These are phyloP conservation scores for Nudaria mundana DNA, from an alignment of 2,888 invertebrate species.

Conservation along the genomic window DNA sequence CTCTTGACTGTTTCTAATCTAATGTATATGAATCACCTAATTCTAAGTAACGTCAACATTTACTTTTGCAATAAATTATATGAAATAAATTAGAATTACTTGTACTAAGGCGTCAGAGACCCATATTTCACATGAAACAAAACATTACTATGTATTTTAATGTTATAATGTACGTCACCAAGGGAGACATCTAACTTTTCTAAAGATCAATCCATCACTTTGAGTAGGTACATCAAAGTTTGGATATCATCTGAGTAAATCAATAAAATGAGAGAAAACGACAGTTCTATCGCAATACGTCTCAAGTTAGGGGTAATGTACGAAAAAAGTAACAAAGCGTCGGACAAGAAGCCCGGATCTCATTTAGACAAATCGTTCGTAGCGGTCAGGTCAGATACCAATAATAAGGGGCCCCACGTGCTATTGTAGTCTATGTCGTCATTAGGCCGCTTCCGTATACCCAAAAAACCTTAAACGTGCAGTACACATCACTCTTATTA, in stretches of 20 bases:
- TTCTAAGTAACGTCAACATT: conserved; percentile 25
- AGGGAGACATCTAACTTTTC: too few relatives aligned
- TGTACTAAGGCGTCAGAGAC: conserved; percentile 9
- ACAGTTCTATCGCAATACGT: conserved; percentile 35
- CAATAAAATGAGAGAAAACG: conserved; percentile 22
- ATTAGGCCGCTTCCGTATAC: conserved; percentile 74
- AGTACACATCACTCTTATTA: conserved; percentile 29
- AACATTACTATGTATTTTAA: conserved; percentile 2
- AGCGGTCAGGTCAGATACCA: conserved; percentile 80
- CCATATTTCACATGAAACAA: conserved; percentile 12
- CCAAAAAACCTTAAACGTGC: conserved; percentile 40
- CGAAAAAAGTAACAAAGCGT: conserved; percentile 68
- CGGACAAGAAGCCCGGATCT: conserved; percentile 70
- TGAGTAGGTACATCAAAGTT: conserved; percentile 11
- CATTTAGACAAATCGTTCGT: conserved; percentile 80
- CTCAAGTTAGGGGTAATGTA: conserved; percentile 34
- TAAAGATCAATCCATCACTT: conserved; percentile 7
- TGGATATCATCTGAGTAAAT: conserved; percentile 16
- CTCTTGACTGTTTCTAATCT: too few relatives aligned
- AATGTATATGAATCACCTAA: conserved; percentile 33
- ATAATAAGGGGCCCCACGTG: conserved; percentile 75
- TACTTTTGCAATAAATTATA: conserved; percentile 22
- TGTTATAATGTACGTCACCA: too few relatives aligned
- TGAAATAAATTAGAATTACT: conserved; percentile 15
- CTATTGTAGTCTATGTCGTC: conserved; percentile 75